Evolutionary conservation across 2,797 vertebrate species (phyloP).

Genomic region (Pitangus sulphuratus): DNA sequence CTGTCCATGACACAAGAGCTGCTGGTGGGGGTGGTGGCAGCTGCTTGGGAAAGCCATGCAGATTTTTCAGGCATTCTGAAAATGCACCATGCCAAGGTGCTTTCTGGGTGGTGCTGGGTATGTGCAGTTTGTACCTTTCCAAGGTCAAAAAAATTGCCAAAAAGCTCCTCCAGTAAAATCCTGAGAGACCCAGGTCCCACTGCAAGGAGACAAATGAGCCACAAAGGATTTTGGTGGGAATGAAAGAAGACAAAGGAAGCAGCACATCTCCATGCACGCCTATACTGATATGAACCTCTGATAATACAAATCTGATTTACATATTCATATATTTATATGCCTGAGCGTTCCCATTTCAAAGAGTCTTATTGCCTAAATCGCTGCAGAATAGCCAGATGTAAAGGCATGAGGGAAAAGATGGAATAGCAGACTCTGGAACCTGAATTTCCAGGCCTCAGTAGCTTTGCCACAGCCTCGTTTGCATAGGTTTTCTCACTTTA

Average conservation of each 20-base stretch:
- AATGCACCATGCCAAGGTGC: neutral
- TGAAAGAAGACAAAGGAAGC: neutral
- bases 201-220: neutral
- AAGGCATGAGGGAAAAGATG: conserved; percentile 15
- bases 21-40: neutral
- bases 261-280: neutral
- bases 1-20: neutral
- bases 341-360: conserved; percentile 59
- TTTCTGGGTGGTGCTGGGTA: neutral
- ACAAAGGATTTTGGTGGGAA: neutral
- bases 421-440: conserved; percentile 42
- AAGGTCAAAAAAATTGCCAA: neutral
- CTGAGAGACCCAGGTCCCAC: neutral
- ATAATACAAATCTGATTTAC: conserved; percentile 30
- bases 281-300: conserved; percentile 31
- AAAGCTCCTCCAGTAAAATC: neutral
- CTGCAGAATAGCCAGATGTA: conserved; percentile 50
- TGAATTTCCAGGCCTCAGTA: conserved; percentile 26
- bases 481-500: neutral
- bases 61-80: neutral
- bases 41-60: neutral
- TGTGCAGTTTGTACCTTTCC: neutral
- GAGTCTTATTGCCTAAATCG: conserved; percentile 48
- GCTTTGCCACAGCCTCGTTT: neutral
- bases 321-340: conserved; percentile 51